Base-by-base conservation (phyloP, 2,888 invertebrate genomes). In the Dynastes grantii region DNA sequence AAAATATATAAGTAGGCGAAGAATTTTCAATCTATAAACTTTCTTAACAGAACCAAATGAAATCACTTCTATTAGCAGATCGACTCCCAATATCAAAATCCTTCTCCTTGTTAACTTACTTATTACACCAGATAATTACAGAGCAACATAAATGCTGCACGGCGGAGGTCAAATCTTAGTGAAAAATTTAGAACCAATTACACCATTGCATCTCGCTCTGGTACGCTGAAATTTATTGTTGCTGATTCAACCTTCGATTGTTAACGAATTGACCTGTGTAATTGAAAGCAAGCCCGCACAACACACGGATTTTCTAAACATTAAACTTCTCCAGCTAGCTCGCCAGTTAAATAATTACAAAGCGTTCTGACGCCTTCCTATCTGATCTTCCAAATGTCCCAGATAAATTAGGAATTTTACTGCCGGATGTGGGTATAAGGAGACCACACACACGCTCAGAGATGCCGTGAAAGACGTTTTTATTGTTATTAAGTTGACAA, bases 181-280 rank as follows among this genome's bases (percentile, higher is more conserved):
- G 68, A 68, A 68, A 68, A 68, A 68, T 45, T 68, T 37, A 65
- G 5, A 37, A 65, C 49, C 27, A 29, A 61, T 61, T 61, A 29
- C 61, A 22, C 27, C 29, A 61, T 29, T 29, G 29, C 29, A 6
- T 63, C 63, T 32, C 63, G 2, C 63, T 63, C 63, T 63, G 32
- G 9, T 13, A 11, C 32, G 11, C 63, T 32, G 13, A 32, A 29
- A 29, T 32, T 1, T 9, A 63, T 63, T 63, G 13, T n/a, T n/a
- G 29, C 63, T 8, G 63, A 63, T 63, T 63, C 63, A 63, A 63
- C n/a, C 63, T 63, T 32, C 63, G 63, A 63, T 63, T 63, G 29
- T 29, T 63, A 63, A 63, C 63, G 27, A 13, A 27, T 63, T 63
- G 63, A 63, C 63, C 63, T 63, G 32, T 63, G 29, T 63, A 63